Evolutionary conservation across 2,797 vertebrate species (phyloP).

Genomic region (Urosaurus nigricauda): DNA sequence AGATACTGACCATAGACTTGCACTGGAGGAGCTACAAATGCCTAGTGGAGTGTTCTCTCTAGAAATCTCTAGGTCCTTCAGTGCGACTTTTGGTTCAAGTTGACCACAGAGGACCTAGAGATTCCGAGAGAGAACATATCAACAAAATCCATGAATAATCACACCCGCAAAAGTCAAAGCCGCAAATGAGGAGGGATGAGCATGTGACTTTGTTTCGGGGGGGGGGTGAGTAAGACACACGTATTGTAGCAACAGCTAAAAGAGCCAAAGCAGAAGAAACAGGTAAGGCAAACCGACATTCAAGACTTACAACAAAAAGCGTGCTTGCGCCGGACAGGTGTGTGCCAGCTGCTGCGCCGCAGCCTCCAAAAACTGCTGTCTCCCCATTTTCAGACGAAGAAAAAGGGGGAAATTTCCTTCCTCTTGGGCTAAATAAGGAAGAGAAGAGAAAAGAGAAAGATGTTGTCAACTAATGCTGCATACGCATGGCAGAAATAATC

Average conservation of each 20-base stretch:
- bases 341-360: conserved; percentile 66
- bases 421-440: neutral
- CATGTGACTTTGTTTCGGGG: too few relatives aligned
- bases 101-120: too few relatives aligned
- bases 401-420: too few relatives aligned
- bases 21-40: too few relatives aligned
- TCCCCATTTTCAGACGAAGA: neutral
- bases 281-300: neutral
- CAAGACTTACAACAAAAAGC: conserved; percentile 77
- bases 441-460: neutral
- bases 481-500: too few relatives aligned
- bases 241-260: neutral
- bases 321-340: conserved; percentile 75
- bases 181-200: neutral
- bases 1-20: too few relatives aligned
- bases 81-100: too few relatives aligned
- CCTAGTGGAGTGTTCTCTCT: too few relatives aligned
- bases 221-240: neutral
- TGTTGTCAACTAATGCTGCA: neutral
- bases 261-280: neutral
- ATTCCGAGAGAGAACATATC: too few relatives aligned
- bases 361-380: conserved; percentile 56
- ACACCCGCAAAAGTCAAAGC: neutral
- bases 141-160: too few relatives aligned
- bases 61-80: too few relatives aligned